Evolutionary conservation across 2,888 invertebrate genomes (phyloP), one percentile per base, ranked within the genome.

Genomic region (Liodrosophila aerea): DNA sequence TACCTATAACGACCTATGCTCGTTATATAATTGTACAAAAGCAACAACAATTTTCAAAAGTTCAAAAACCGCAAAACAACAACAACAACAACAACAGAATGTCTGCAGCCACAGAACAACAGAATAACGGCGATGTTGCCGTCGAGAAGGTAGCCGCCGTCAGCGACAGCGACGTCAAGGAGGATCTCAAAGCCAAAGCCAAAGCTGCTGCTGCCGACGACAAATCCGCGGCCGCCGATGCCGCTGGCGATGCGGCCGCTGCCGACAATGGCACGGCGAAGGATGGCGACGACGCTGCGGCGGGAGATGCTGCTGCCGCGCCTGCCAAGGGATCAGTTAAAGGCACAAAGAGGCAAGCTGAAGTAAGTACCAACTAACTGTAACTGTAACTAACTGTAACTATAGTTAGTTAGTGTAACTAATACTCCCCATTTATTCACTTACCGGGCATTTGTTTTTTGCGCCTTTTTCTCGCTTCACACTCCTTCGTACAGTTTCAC

Each of bases 291-390:
- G 78, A 83, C 13, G 76, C 67, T 45, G 74, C 74, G 45, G 72
- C 71, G 40, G 86, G 75, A 50, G 83, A 75, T 44, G 73, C 70
- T 53, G 86, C 84, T 46, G 86, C 75, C 39, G 80, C 81, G 62
- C 78, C 85, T 81, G 94, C 93, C 89, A 94, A 95, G 91, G 94
- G 94, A 89, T 82, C 86, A 64, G 91, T 94, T 77, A 95, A 95
- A 92, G 95, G 94, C 90, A 94, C 94, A 90, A 95, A 95, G 91
- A 93, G 95, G 92, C 93, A 94, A 91, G 94, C 94, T 85, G 95
- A 95, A 92, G 95, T 95, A 91, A 93, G 94, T 93, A 15, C 36
- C 5, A n/a, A 15, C 13, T 1, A 2, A 7, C n/a, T n/a, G n/a
- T n/a, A n/a, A n/a, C n/a, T n/a, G n/a, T n/a, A n/a, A n/a, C n/a